These are phyloP conservation scores for Kryptolebias ocellatus DNA, from an alignment of 2,797 vertebrate genomes.

Conservation along the genomic window DNA sequence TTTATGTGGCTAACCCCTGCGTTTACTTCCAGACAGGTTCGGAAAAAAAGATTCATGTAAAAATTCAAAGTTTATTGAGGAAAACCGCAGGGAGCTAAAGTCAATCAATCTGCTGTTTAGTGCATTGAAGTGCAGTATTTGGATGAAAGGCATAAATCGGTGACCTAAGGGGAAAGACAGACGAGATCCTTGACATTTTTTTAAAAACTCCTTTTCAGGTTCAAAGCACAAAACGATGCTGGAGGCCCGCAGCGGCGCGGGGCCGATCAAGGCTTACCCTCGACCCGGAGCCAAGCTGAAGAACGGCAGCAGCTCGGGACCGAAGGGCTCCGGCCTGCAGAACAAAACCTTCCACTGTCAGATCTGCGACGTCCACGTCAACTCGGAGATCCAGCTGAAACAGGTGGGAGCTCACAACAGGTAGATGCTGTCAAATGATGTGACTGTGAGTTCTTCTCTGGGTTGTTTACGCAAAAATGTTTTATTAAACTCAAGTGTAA, in stretches of 20 bases:
- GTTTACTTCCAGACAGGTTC: not conserved
- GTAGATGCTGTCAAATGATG: not conserved
- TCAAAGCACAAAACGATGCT: constrained; percentile 99
- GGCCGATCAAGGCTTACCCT: constrained; percentile 95
- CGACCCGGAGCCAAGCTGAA: constrained; percentile 93
- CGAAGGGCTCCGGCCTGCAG: constrained; percentile 93
- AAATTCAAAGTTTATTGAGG: not conserved
- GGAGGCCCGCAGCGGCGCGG: constrained; percentile 93
- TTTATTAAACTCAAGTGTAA: too few relatives aligned
- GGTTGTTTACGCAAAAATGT: not conserved
- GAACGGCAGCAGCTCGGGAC: constrained; percentile 75
- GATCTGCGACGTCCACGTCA: constrained; percentile 97
- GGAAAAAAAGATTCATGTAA: not conserved
- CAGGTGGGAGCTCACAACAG: constrained; percentile 81
- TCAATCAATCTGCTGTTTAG: not conserved
- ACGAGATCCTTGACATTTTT: too few relatives aligned
- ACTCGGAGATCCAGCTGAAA: constrained; percentile 98
- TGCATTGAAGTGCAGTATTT: too few relatives aligned
- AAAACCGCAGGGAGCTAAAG: not conserved
- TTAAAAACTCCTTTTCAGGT: constrained; percentile 73
- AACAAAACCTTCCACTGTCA: constrained; percentile 99
- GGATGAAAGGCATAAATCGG: too few relatives aligned
- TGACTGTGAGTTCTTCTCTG: not conserved
- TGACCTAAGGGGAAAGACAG: too few relatives aligned
- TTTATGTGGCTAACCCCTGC: not conserved